Evolutionary conservation across 2,888 invertebrate species (phyloP), one percentile per base, ranked within the genome.

Genomic region (Augiades crinisus): DNA sequence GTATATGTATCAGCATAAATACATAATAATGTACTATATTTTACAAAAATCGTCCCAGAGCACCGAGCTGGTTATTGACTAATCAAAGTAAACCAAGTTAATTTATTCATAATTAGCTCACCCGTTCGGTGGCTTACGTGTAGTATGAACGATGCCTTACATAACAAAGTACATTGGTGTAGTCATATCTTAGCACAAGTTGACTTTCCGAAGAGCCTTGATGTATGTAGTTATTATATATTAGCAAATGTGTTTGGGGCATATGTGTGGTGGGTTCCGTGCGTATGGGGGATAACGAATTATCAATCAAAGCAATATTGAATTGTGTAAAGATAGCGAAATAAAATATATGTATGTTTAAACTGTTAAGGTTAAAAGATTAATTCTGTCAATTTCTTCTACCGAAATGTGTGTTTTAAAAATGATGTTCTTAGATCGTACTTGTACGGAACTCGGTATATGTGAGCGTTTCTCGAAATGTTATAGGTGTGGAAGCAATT

Each of bases 231-330:
- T 50, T 19, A 34, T 17, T 24, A 31, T 44, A 41, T 49, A 41
- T 49, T 49, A 49, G 41, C 16, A 30, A 43, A 31, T 50, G 22
- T 34, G 12, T 37, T 44, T 36, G 50, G 21, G 10, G 36, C 36
- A 37, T 50, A 36, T 44, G 16, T 31, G 10, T 49, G 2, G n/a
- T 34, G 43, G 36, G 43, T 43, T 44, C 36, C 30, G 43, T 44
- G 37, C 41, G 40, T 10, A 10, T 22, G 37, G n/a, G 12, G 7
- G 12, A 19, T 50, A 43, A 27, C 49, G 27, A 43, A 36, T 44
- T 44, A 37, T 37, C 41, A 36, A 51, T 22, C 44, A 27, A 51
- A 51, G 51, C 51, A 51, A 44, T 44, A 51, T 51, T 44, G 51
- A 44, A 8, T 36, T 19, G 37, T 44, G 30, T 51, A 51, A 44